A percentile compares a stretch with the other conserved stretches of the same genome.
Evolutionary conservation across 2,113 vertebrate species (phyloP).

Genomic region (Puffinus mauretanicus): DNA sequence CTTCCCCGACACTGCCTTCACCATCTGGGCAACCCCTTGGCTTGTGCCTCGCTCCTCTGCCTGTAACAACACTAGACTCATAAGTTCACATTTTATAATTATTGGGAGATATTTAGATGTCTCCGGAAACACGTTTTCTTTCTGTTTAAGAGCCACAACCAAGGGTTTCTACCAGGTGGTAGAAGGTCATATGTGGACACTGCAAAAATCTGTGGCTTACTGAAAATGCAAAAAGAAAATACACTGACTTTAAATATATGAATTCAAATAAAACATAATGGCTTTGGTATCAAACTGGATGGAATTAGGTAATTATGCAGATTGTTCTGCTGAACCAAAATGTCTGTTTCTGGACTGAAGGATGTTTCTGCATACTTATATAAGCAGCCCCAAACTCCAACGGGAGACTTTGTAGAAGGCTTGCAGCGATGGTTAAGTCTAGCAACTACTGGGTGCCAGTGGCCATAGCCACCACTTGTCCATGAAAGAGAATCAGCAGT

Average conservation of each 20-base stretch:
- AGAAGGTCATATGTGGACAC: neutral
- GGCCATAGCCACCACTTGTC: neutral
- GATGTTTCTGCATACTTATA: neutral
- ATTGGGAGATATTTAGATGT: neutral
- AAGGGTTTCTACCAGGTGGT: neutral
- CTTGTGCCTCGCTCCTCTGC: neutral
- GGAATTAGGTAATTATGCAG: neutral
- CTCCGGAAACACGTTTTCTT: neutral
- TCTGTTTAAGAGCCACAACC: neutral
- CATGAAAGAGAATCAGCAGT: neutral
- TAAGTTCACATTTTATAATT: neutral
- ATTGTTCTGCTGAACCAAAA: neutral
- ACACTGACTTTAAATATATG: neutral
- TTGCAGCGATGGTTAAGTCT: neutral
- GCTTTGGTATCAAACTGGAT: neutral
- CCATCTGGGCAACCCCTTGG: neutral
- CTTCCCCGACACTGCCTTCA: fast-evolving
- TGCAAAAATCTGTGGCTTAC: neutral
- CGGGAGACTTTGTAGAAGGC: neutral
- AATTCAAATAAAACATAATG: neutral
- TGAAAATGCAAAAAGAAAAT: neutral
- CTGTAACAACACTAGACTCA: neutral
- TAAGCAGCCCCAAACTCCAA: neutral
- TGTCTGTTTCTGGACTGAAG: neutral
- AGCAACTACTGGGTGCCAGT: neutral